phyloP scores from a whole-genome alignment of 2,888 invertebrate species.

The Taphrorychus bicolor region DNA sequence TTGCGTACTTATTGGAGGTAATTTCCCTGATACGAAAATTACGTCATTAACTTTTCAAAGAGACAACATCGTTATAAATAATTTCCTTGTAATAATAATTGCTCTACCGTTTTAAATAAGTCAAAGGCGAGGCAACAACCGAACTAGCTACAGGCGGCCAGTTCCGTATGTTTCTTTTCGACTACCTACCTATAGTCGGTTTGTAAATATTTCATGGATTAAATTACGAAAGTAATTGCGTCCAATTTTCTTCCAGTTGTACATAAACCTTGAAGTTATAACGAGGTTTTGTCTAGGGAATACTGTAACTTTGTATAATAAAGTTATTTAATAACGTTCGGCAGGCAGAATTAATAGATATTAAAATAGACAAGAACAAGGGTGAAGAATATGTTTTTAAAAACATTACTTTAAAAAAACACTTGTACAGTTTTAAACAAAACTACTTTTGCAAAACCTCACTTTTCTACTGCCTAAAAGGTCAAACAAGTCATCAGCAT shows the following conservation, averaged over 20 bases:
- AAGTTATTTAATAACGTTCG: slow-evolving; percentile 23
- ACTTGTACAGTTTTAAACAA: too few relatives aligned
- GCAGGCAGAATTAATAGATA: slow-evolving; percentile 1
- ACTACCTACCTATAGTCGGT: neutral
- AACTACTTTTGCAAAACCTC: too few relatives aligned
- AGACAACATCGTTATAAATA: slow-evolving; percentile 32
- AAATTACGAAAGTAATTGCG: slow-evolving; percentile 22
- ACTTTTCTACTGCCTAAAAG: too few relatives aligned
- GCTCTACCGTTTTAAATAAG: slow-evolving; percentile 14
- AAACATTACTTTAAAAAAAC: too few relatives aligned
- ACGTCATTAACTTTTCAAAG: slow-evolving; percentile 30
- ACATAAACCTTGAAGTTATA: slow-evolving; percentile 4
- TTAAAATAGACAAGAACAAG: neutral
- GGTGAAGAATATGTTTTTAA: too few relatives aligned
- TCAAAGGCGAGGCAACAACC: slow-evolving; percentile 10
- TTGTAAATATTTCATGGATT: slow-evolving; percentile 19
- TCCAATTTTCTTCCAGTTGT: slow-evolving; percentile 8
- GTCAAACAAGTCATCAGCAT: neutral
- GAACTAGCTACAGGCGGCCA: slow-evolving; percentile 4
- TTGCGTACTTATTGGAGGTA: slow-evolving; percentile 27
- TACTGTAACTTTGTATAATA: slow-evolving; percentile 9
- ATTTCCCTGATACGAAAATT: slow-evolving; percentile 35
- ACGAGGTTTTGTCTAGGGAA: slow-evolving; percentile 10
- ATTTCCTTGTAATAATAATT: slow-evolving; percentile 25
- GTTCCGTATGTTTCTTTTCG: slow-evolving; percentile 11